phyloP scores from a whole-genome alignment of 2,888 invertebrate species.

The Hirtodrosophila alboralis region DNA sequence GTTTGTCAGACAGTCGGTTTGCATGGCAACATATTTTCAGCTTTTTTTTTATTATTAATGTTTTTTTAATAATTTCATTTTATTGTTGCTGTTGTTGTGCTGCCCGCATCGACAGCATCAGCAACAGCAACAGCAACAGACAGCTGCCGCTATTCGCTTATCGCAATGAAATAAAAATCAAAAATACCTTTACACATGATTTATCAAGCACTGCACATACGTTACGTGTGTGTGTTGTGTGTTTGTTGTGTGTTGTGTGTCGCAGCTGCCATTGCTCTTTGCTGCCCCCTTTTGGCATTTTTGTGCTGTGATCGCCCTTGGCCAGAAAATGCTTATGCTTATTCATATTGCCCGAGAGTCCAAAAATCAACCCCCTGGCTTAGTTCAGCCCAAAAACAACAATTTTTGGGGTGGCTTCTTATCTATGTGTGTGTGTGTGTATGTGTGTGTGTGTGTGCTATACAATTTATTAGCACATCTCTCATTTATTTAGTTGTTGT shows the following conservation, averaged over 20 bases:
- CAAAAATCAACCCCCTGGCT: slow-evolving; percentile 65
- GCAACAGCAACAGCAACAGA: slow-evolving; percentile 5
- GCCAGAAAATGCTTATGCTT: slow-evolving; percentile 77
- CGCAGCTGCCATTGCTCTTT: slow-evolving; percentile 62
- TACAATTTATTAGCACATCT: slow-evolving; percentile 47
- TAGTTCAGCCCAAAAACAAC: slow-evolving; percentile 34
- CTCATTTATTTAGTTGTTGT: slow-evolving; percentile 38
- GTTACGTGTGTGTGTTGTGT: slow-evolving; percentile 24
- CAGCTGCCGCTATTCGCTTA: slow-evolving; percentile 53
- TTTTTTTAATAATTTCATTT: slow-evolving; percentile 17
- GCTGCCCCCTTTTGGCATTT: slow-evolving; percentile 68
- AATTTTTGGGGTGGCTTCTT: slow-evolving; percentile 68
- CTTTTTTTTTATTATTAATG: not conserved
- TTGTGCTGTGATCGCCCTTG: slow-evolving; percentile 69
- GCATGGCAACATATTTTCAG: slow-evolving; percentile 38
- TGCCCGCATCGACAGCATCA: slow-evolving; percentile 19
- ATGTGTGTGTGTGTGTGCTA: slow-evolving; percentile 7
- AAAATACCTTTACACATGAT: slow-evolving; percentile 79
- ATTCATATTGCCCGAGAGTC: slow-evolving; percentile 18
- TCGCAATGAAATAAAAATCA: slow-evolving; percentile 56
- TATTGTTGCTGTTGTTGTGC: slow-evolving; percentile 9
- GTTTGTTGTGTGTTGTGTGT: slow-evolving; percentile 22
- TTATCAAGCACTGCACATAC: slow-evolving; percentile 60
- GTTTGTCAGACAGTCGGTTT: slow-evolving; percentile 26
- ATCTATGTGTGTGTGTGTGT: slow-evolving; percentile 9